These are phyloP conservation scores for Ectropis crepuscularia DNA, from an alignment of 2,888 invertebrate genomes.

Conservation along the genomic window DNA sequence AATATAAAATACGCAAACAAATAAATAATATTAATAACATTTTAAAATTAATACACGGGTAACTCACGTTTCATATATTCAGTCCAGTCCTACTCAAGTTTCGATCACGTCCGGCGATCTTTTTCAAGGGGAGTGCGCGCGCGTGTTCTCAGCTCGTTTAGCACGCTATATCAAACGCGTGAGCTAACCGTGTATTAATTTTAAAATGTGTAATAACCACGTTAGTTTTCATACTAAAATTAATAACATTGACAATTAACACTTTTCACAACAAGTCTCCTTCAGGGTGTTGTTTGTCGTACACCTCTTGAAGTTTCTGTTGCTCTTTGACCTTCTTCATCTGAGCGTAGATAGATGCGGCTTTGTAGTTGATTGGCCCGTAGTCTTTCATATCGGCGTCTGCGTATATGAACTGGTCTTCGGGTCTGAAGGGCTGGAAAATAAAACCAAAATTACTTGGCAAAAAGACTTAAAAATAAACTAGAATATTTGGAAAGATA, in stretches of 20 bases:
- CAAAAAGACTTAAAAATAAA: neutral
- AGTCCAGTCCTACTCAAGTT: no score
- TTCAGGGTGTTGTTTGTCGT: constrained; percentile 69
- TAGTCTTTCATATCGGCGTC: constrained; percentile 95
- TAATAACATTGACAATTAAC: constrained; percentile 18
- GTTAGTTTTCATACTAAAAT: no score
- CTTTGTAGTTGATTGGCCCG: constrained; percentile 96
- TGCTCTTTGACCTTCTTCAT: constrained; percentile 87
- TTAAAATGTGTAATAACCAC: no score
- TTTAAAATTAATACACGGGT: no score
- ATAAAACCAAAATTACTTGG: neutral
- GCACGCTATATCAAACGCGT: no score
- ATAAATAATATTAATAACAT: no score
- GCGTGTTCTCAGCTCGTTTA: no score
- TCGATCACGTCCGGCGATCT: no score
- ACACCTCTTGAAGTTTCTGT: constrained; percentile 76
- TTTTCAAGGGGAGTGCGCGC: no score
- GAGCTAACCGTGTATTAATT: no score
- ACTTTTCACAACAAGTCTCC: constrained; percentile 64
- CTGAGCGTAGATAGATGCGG: constrained; percentile 92
- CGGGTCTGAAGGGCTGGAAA: constrained; percentile 91
- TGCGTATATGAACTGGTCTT: constrained; percentile 93
- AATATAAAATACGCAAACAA: neutral
- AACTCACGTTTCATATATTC: no score
- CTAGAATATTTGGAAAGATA: neutral